Percentiles rank a stretch among this genome's conserved stretches.
phyloP scores from a whole-genome alignment of 2,113 vertebrate genomes.

The Caranx ignobilis region DNA sequence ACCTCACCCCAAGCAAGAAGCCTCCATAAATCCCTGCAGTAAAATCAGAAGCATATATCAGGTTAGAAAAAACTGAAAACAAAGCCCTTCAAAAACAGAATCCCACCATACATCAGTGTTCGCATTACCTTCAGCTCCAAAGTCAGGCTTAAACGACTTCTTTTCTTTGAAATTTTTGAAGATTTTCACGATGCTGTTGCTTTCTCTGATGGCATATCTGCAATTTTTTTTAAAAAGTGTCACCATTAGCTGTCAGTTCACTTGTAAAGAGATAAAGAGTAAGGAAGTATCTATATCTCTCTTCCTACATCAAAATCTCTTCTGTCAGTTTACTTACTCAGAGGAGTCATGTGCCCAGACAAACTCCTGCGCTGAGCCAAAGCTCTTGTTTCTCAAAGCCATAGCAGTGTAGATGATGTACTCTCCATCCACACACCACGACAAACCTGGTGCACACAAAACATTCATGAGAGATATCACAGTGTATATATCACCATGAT shows the following conservation, averaged over 20 bases:
- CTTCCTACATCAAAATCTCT: too few relatives aligned
- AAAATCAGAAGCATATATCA: not conserved
- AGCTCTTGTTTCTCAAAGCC: conserved; percentile 99
- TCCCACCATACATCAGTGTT: not conserved
- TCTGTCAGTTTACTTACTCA: conserved; percentile 88
- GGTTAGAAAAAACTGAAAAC: not conserved
- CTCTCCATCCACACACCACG: conserved; percentile 98
- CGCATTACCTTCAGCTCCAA: conserved; percentile 94
- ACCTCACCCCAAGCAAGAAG: conserved; percentile 95
- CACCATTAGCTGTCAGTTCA: not conserved
- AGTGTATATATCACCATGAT: not conserved
- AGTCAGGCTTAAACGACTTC: conserved; percentile 98
- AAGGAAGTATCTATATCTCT: not conserved
- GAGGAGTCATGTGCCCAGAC: conserved; percentile 99
- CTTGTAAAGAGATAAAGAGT: not conserved
- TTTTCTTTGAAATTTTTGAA: conserved; percentile 99
- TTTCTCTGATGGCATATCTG: conserved; percentile 97
- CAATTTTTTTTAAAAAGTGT: not conserved
- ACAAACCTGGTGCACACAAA: conserved; percentile 87
- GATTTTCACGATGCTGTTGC: conserved; percentile 97
- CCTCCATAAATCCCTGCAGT: conserved; percentile 94
- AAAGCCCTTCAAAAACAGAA: not conserved
- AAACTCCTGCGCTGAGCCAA: conserved; percentile 98
- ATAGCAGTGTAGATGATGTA: conserved; percentile 99
- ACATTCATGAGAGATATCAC: not conserved